Conservation (phyloP, 2,797 vertebrate genomes). For the Micrastur ruficollis region DNA sequence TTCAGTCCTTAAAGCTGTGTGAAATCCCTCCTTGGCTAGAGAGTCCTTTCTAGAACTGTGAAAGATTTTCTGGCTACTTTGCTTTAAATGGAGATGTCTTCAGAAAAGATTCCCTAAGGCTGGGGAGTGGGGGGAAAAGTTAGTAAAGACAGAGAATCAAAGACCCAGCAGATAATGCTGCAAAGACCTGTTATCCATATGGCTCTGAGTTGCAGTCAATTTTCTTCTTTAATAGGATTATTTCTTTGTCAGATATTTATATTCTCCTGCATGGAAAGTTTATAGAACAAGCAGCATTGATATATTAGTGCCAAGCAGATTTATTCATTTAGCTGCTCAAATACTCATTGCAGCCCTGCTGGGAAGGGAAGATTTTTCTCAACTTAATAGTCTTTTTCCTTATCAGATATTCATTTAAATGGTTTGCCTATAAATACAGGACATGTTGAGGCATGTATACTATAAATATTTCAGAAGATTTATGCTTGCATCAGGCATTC, state of each 20-base stretch:
- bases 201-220: constrained; percentile 16
- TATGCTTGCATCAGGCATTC: constrained; percentile 26
- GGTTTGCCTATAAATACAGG: constrained; percentile 61
- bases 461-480: constrained; percentile 67
- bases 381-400: constrained; percentile 51
- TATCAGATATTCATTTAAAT: constrained; percentile 63
- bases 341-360: constrained; percentile 14
- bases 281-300: constrained; percentile 43
- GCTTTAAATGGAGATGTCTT: neutral
- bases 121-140: neutral
- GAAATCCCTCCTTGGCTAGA: neutral
- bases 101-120: neutral
- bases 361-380: constrained; percentile 47
- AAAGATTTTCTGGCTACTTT: neutral
- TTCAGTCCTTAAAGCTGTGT: neutral
- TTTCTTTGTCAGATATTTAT: constrained; percentile 59
- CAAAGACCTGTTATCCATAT: neutral
- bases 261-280: constrained; percentile 46
- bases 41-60: neutral
- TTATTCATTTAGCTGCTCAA: constrained; percentile 58
- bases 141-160: neutral
- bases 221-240: constrained; percentile 41
- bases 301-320: constrained; percentile 58
- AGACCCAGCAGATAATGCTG: constrained; percentile 27
- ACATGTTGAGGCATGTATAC: neutral